Conservation (phyloP, 2,797 vertebrate genomes). For the Phrynocephalus forsythii region DNA sequence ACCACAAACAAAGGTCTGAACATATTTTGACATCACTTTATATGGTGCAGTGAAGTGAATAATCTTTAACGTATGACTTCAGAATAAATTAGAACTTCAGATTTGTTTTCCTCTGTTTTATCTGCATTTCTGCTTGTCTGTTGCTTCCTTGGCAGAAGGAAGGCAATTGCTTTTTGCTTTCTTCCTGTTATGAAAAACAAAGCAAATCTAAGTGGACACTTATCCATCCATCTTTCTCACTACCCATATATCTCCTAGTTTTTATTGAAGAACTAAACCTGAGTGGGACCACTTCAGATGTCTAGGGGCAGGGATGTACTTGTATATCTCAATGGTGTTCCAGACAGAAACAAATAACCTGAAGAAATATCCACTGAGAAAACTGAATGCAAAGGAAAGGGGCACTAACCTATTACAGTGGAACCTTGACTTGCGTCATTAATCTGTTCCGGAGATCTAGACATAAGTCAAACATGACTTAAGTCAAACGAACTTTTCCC, state of each 20-base stretch:
- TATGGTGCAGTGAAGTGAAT: conserved; percentile 26
- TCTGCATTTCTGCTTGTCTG: conserved; percentile 8
- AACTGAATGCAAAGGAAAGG: not conserved
- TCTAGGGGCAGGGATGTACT: not conserved
- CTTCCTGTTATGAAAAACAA: not conserved
- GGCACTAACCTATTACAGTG: no score
- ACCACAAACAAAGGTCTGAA: conserved; percentile 26
- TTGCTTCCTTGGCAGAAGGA: not conserved
- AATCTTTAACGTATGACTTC: conserved; percentile 15
- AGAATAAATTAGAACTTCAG: conserved; percentile 7
- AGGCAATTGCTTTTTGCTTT: not conserved
- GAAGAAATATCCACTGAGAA: not conserved
- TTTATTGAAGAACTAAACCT: not conserved
- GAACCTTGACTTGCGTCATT: no score
- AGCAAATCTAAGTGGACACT: conserved; percentile 20
- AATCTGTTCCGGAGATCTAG: no score
- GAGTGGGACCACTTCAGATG: not conserved
- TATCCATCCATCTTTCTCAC: not conserved
- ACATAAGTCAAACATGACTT: no score
- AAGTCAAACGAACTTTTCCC: no score
- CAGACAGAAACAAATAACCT: no score
- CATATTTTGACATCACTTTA: conserved; percentile 32
- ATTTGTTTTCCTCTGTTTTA: conserved; percentile 7
- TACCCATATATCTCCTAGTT: not conserved
- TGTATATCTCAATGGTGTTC: not conserved